Conservation (phyloP, 2,888 invertebrate species). For the Pammene fasciana region DNA sequence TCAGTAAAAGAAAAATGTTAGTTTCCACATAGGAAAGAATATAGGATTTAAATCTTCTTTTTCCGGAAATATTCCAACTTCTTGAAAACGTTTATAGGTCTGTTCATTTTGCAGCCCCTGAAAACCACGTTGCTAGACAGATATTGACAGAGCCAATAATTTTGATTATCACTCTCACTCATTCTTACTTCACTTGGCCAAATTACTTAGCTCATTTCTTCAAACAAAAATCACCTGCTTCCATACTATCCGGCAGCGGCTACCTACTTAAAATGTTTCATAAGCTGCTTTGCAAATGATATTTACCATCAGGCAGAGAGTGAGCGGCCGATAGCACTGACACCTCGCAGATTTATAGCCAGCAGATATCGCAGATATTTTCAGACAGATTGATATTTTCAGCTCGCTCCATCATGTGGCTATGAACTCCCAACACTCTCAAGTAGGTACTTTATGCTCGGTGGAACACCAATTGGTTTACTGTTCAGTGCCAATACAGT, state of each 20-base stretch:
- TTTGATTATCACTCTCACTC: background rate
- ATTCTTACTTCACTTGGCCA: background rate
- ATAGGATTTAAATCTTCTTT: no score
- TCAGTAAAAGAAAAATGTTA: no score
- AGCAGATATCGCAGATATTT: conserved; percentile 73
- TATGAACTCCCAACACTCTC: conserved; percentile 74
- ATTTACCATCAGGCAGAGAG: conserved; percentile 78
- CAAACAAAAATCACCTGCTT: conserved; percentile 14
- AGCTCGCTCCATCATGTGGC: conserved; percentile 60
- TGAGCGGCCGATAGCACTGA: conserved; percentile 76
- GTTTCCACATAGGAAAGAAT: no score
- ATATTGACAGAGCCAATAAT: background rate
- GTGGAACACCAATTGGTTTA: conserved; percentile 34
- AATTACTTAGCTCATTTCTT: background rate
- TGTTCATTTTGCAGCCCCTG: no score
- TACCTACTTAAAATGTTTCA: conserved; percentile 71
- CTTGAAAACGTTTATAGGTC: no score
- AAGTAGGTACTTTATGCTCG: conserved; percentile 55
- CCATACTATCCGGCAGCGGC: conserved; percentile 42
- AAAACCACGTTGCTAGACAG: background rate
- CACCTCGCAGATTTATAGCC: conserved; percentile 77
- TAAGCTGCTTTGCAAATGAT: conserved; percentile 80
- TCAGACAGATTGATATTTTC: conserved; percentile 76
- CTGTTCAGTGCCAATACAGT: conserved; percentile 18
- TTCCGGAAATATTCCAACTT: background rate